A percentile compares a stretch with the other conserved stretches of the same genome.
These are phyloP conservation scores for Nomada hirtipes DNA, from an alignment of 2,888 invertebrate genomes.

Conservation along the genomic window DNA sequence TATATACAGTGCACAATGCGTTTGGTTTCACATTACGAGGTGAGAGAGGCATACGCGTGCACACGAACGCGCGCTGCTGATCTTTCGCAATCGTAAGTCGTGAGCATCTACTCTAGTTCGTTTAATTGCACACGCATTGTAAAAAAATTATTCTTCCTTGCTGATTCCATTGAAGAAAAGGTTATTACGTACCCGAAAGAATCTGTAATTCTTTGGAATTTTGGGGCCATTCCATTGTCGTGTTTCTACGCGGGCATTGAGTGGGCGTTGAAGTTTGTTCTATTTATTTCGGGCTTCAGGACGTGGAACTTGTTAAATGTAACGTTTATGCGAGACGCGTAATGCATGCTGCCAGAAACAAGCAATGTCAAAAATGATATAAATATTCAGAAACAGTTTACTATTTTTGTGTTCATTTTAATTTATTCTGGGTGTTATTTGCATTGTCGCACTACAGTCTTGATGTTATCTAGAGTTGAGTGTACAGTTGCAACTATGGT, in stretches of 20 bases:
- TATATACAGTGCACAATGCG: constrained; percentile 72
- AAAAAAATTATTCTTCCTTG: background rate
- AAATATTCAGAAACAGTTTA: background rate
- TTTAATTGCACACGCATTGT: constrained; percentile 16
- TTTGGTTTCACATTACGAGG: constrained; percentile 78
- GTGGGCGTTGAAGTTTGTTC: constrained; percentile 3
- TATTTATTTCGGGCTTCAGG: constrained; percentile 31
- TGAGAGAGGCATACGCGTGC: constrained; percentile 62
- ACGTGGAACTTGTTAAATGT: constrained; percentile 11
- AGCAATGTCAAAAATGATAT: constrained; percentile 18
- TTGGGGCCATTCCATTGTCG: background rate
- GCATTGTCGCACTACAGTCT: background rate
- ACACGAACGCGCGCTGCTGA: constrained; percentile 37
- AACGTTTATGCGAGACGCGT: constrained; percentile 2
- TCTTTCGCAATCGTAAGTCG: constrained; percentile 50
- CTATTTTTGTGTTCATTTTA: background rate
- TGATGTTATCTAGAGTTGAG: background rate
- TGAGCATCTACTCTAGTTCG: constrained; percentile 33
- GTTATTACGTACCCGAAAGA: background rate
- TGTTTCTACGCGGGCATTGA: background rate
- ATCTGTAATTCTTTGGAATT: background rate
- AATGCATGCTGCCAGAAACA: constrained; percentile 3
- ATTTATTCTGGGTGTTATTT: background rate
- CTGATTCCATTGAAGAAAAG: background rate
- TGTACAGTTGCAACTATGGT: background rate